phyloP scores from a whole-genome alignment of 1,140 invertebrate species.

The Zaprionus ghesquierei region DNA sequence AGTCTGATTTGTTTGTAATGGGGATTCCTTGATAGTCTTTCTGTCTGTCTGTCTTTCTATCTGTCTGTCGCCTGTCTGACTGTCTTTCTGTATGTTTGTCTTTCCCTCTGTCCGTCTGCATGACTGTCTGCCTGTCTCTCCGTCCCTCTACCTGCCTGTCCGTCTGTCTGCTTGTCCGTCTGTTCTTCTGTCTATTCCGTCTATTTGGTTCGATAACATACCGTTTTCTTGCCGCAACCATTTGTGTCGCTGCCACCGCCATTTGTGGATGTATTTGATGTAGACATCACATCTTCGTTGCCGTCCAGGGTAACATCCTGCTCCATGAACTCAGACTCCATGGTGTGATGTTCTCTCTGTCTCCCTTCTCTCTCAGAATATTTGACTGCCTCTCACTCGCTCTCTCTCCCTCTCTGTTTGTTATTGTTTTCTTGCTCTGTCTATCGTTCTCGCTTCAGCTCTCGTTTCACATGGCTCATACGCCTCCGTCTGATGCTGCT shows the following conservation, averaged over 20 bases:
- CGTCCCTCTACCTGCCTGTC: not conserved
- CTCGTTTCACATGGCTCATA: conserved; percentile 61
- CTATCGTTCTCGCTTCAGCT: conserved; percentile 9
- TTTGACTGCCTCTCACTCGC: not conserved
- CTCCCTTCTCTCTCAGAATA: not conserved
- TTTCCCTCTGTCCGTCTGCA: not conserved
- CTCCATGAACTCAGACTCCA: conserved; percentile 51
- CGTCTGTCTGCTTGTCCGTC: not conserved
- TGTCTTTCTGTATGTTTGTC: too few species aligned
- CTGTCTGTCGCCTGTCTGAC: not conserved
- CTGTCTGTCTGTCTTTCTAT: not conserved
- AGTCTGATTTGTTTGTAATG: not conserved
- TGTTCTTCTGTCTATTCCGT: not conserved
- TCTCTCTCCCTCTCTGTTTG: conserved; percentile 4
- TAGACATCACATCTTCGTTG: conserved; percentile 66
- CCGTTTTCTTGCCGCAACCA: conserved; percentile 65
- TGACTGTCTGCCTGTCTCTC: not conserved
- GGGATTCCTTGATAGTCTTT: not conserved
- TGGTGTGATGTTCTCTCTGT: conserved; percentile 5
- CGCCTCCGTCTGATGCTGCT: conserved; percentile 28
- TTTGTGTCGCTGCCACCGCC: conserved; percentile 53
- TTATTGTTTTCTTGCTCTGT: conserved; percentile 12
- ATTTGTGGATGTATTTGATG: conserved; percentile 66
- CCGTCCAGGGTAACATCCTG: conserved; percentile 58
- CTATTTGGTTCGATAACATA: conserved; percentile 34